Evolutionary conservation across 2,797 vertebrate species (phyloP), one percentile per base, ranked within the genome.

Genomic region (Babyrousa celebensis): DNA sequence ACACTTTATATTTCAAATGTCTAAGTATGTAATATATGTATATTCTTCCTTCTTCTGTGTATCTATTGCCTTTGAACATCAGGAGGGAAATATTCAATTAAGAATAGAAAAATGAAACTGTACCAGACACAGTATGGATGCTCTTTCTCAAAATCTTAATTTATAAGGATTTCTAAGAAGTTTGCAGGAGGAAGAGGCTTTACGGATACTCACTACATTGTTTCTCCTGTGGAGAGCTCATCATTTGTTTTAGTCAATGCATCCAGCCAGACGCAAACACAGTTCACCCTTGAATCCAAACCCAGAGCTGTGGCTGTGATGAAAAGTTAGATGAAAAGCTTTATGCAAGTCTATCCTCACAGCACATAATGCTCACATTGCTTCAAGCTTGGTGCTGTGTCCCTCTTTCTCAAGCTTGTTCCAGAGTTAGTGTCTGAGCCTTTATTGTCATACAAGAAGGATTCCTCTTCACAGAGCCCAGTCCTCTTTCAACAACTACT

Each of bases 401-500:
- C 88, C 32, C 82, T 70, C 4, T 91, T 82, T 60, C 62, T 95
- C 80, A 70, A 21, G 48, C 77, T n/a, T 70, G 36, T 72, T 88
- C 40, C 78, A 12, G 63, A 95, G 67, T 89, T 82, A 71, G 29
- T n/a, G 63, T 74, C 68, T 29, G 80, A 87, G 79, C 18, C 40
- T 68, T 85, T 54, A 62, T 80, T 70, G 5, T 70, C 70, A 43
- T 23, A 75, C 40, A 89, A 92, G 32, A 96, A 36, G 15, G 60
- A 56, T 56, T 72, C 40, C 70, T 23, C 23, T 90, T 91, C 92
- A 74, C 60, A 91, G 40, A 92, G 54, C 1, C 70, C 40, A 77
- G 82, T 83, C 91, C 90, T 29, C 27, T 89, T 67, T 74, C 79
- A 65, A 96, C 58, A 71, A 83, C 77, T 88, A 89, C 54, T 94